Evolutionary conservation across 1,140 invertebrate genomes (phyloP).

Genomic region (Doryteuthis pealeii): DNA sequence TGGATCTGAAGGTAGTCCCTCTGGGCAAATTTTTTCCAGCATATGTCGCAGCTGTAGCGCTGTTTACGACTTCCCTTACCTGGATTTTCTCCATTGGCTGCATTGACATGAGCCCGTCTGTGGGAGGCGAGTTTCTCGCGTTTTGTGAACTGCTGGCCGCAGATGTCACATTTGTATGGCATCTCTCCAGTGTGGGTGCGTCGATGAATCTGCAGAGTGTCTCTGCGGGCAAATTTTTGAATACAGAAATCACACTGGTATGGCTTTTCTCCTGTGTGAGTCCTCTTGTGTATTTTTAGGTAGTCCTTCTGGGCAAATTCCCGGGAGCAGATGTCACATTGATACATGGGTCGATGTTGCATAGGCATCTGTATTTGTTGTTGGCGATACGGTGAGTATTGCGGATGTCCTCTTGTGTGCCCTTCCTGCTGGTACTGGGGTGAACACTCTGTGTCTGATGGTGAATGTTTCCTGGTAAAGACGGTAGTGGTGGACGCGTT

Average conservation of each 20-base stretch:
- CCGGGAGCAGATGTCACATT: background rate
- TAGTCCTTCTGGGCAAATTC: background rate
- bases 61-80: background rate
- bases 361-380: background rate
- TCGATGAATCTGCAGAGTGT: background rate
- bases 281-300: slow-evolving; percentile 30
- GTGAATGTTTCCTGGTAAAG: slow-evolving; percentile 82
- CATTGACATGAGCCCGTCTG: slow-evolving; percentile 1
- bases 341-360: background rate
- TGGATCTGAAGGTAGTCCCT: slow-evolving; percentile 34
- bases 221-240: background rate
- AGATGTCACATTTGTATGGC: slow-evolving; percentile 82
- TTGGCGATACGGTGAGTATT: background rate
- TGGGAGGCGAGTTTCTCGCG: slow-evolving; percentile 79
- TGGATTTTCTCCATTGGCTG: slow-evolving; percentile 6
- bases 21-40: slow-evolving; percentile 24
- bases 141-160: slow-evolving; percentile 83
- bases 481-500: no score
- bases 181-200: slow-evolving; percentile 21
- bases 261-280: slow-evolving; percentile 28
- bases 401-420: background rate
- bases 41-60: slow-evolving; percentile 18
- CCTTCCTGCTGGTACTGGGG: slow-evolving; percentile 69
- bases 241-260: slow-evolving; percentile 12
- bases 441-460: slow-evolving; percentile 78